These are phyloP conservation scores for Pecten maximus DNA, from an alignment of 2,888 invertebrate species.

Conservation along the genomic window DNA sequence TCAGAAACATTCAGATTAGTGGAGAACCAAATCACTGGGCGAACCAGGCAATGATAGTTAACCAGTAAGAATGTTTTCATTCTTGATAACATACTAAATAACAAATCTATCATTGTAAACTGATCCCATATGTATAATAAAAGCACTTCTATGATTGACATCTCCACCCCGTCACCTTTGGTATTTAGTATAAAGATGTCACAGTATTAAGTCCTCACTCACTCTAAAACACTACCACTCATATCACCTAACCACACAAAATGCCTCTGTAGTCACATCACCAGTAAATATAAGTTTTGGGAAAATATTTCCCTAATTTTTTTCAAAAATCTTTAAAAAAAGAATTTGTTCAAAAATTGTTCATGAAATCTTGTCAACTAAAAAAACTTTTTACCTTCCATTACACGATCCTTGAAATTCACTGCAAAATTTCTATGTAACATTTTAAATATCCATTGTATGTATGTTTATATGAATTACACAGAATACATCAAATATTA, in stretches of 20 bases:
- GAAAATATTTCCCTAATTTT: neutral
- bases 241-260: neutral
- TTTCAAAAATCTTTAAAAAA: neutral
- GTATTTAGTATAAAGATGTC: neutral
- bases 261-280: neutral
- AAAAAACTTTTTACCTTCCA: neutral
- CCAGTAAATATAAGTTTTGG: neutral
- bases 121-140: neutral
- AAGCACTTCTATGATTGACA: neutral
- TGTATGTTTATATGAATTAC: neutral
- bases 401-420: neutral
- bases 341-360: neutral
- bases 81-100: neutral
- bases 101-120: neutral
- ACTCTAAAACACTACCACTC: neutral
- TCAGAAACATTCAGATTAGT: too few relatives aligned
- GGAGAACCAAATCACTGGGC: too few relatives aligned
- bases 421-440: neutral
- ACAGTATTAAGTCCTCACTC: neutral
- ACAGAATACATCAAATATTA: neutral
- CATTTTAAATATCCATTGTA: neutral
- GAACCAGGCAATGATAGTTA: too few relatives aligned
- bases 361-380: neutral
- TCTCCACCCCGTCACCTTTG: neutral
- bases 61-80: neutral